Evolutionary conservation across 2,797 vertebrate genomes (phyloP), one percentile per base, ranked within the genome.

Genomic region (Sebastes minor): DNA sequence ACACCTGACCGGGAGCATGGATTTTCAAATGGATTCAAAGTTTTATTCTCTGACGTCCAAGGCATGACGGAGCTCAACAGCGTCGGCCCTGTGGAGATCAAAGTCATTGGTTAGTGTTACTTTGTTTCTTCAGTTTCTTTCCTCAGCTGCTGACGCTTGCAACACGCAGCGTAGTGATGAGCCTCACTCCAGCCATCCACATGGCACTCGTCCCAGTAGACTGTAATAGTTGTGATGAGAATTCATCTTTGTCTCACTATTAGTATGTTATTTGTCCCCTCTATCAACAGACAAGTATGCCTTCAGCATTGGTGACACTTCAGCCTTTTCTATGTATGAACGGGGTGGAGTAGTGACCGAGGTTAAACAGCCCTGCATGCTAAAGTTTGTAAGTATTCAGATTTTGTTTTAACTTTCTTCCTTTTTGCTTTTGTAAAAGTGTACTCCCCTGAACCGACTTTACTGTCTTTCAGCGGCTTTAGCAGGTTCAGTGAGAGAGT

Each of bases 31-130:
- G 96, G 85, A 16, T 91, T 90, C 35, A 87, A 83, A 66, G 97
- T 98, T 66, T 89, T 42, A 0, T 98, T 99, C 91, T 97, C 95
- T 2, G 95, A 94, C 0, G 88, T 99, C 25, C 91, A 95, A 80
- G 98, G 97, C 78, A 99, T 99, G 97, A 94, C 90, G 0, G 97
- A 98, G 86, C 96, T 99, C 87, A 98, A 99, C 1, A 32, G 4
- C 64, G 82, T 5, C 8, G 18, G 38, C 1, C 95, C 97, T 0
- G 0, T 93, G 59, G 49, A 93, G 0, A 93, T 98, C 81, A 89
- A 1, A 12, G 72, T 92, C 64, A 66, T 23, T 30, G 28, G 28
- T 30, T 30, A 30, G 28, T 8, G 28, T 30, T 30, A 30, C 23
- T 23, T 23, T 23, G 23, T 23, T 23, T 23, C 23, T 23, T 23